Base-by-base conservation (phyloP, 2,888 invertebrate genomes). In the Drosophila koepferae region DNA sequence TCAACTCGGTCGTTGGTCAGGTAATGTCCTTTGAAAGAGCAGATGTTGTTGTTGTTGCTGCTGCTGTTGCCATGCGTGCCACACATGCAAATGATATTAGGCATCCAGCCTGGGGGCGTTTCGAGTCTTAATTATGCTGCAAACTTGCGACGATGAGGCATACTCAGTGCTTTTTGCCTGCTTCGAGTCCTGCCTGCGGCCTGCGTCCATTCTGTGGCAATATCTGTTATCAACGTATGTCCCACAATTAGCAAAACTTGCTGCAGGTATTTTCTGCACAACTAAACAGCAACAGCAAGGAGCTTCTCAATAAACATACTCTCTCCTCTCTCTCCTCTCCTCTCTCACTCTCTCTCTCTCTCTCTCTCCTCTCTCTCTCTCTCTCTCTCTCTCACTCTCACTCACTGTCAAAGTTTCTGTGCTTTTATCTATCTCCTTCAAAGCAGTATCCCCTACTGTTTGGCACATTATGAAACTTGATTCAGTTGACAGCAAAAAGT, bases 401-500 rank as follows among this genome's bases (percentile, higher is more conserved):
- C 20, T 49, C 28, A 10, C 3, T 43, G 16, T 49, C 18, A 48
- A 10, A 38, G 40, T 34, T 23, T n/a, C 16, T 31, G 0, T 56
- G 18, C 44, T 41, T 12, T 8, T 62, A 14, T 48, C 46, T 63
- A 18, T 18, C 31, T 49, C 3, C 44, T 41, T 61, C 41, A 49
- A 43, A 8, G 40, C 41, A 44, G 9, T 28, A 43, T 43, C 46
- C 58, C 20, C 31, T 54, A 31, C 44, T 41, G 61, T 55, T 66
- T 79, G 72, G 59, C 82, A 81, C 85, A 83, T 86, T 85, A 86
- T 86, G 85, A 86, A 85, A 86, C 87, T 83, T 86, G 85, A 86
- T 86, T 86, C 81, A 85, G 87, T 83, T 82, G 86, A 86, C 82
- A 86, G 83, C 86, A 82, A 82, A 87, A 82, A 86, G 86, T 86